phyloP scores from a whole-genome alignment of 2,888 invertebrate species.

The Cyclophora punctaria region DNA sequence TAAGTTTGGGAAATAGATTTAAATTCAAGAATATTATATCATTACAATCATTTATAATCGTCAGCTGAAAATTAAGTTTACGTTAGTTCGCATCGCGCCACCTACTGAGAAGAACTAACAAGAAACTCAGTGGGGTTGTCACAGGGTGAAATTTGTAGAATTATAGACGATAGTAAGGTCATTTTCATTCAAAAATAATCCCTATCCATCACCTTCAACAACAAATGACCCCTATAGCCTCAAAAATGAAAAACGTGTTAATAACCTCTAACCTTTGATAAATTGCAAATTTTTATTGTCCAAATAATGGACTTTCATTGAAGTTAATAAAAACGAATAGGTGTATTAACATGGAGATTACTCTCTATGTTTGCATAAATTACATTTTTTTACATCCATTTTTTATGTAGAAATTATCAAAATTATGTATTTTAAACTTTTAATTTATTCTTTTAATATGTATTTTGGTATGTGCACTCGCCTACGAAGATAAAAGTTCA shows the following conservation, averaged over 20 bases:
- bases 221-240: not conserved
- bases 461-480: too few species aligned
- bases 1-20: slow-evolving; percentile 34
- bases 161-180: not conserved
- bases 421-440: too few species aligned
- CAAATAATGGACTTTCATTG: not conserved
- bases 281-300: not conserved
- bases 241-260: not conserved
- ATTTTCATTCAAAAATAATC: not conserved
- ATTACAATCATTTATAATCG: not conserved
- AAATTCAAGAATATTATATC: too few species aligned
- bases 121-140: not conserved
- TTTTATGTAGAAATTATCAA: too few species aligned
- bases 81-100: too few species aligned
- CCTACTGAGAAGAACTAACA: not conserved
- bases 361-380: too few species aligned
- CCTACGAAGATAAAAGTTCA: too few species aligned
- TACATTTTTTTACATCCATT: too few species aligned
- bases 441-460: too few species aligned
- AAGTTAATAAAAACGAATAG: slow-evolving; percentile 1
- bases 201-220: not conserved
- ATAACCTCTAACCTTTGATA: not conserved
- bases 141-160: not conserved
- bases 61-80: too few species aligned
- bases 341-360: not conserved